phyloP scores from a whole-genome alignment of 2,113 vertebrate species.

The Sterna hirundo region DNA sequence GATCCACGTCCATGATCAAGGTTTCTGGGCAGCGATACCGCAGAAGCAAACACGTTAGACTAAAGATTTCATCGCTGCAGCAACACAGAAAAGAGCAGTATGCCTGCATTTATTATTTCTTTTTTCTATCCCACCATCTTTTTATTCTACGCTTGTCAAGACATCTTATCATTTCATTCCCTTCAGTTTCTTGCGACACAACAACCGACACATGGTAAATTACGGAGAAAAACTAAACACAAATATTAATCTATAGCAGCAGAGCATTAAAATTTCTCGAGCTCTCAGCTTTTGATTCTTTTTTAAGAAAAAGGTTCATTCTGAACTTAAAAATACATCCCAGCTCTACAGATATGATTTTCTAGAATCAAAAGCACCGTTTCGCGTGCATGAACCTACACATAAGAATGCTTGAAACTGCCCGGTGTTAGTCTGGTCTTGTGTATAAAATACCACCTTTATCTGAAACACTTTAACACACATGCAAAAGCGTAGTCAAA shows the following conservation, averaged over 20 bases:
- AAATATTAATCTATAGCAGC: neutral
- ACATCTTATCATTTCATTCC: neutral
- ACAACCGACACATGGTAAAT: neutral
- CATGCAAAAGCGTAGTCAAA: neutral
- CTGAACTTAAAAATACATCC: neutral
- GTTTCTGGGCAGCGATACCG: neutral
- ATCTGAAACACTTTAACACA: neutral
- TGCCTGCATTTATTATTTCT: neutral
- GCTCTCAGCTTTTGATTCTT: neutral
- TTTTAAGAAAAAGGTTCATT: neutral
- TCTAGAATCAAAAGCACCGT: neutral
- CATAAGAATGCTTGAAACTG: neutral
- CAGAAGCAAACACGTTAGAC: neutral
- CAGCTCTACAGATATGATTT: neutral
- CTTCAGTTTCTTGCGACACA: neutral
- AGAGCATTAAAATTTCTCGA: neutral
- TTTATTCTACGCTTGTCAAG: neutral
- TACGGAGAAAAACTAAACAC: neutral
- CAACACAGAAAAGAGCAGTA: neutral
- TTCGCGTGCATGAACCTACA: accelerated
- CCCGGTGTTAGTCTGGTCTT: neutral
- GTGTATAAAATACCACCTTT: neutral
- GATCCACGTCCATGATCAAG: neutral
- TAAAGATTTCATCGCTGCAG: neutral
- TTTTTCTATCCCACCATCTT: neutral